Evolutionary conservation across 2,888 invertebrate genomes (phyloP).

Genomic region (Oithona nana): DNA sequence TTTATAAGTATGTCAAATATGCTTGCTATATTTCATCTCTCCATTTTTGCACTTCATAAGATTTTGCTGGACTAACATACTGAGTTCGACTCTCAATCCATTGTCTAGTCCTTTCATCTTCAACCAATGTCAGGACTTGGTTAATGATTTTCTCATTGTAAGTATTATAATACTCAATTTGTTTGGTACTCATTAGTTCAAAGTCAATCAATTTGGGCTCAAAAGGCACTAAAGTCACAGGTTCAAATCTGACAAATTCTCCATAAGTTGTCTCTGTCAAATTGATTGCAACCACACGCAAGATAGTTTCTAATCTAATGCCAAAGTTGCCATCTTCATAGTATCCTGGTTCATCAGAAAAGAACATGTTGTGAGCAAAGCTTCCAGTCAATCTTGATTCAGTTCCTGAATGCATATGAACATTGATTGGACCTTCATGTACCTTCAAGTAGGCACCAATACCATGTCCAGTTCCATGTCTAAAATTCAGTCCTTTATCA

Average conservation of each 20-base stretch:
- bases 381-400: constrained; percentile 35
- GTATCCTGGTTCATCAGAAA: constrained; percentile 68
- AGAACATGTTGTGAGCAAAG: constrained; percentile 43
- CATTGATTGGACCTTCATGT: constrained; percentile 28
- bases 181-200: constrained; percentile 50
- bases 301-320: constrained; percentile 52
- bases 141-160: not conserved
- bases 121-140: not conserved
- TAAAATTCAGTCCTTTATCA: constrained; percentile 28
- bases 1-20: no score
- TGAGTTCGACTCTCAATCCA: not conserved
- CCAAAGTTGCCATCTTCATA: constrained; percentile 70
- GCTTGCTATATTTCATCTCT: no score
- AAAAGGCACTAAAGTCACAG: constrained; percentile 67
- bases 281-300: not conserved
- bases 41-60: no score
- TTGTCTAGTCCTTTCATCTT: not conserved
- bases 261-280: constrained; percentile 13
- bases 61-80: no score
- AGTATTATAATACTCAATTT: constrained; percentile 26
- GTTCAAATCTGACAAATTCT: constrained; percentile 41
- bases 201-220: constrained; percentile 65
- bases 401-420: constrained; percentile 8
- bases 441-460: constrained; percentile 29
- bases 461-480: constrained; percentile 55